A percentile compares a stretch with the other conserved stretches of the same genome.
These are phyloP conservation scores for Metopia argyrocephala DNA, from an alignment of 2,888 invertebrate genomes.

Conservation along the genomic window DNA sequence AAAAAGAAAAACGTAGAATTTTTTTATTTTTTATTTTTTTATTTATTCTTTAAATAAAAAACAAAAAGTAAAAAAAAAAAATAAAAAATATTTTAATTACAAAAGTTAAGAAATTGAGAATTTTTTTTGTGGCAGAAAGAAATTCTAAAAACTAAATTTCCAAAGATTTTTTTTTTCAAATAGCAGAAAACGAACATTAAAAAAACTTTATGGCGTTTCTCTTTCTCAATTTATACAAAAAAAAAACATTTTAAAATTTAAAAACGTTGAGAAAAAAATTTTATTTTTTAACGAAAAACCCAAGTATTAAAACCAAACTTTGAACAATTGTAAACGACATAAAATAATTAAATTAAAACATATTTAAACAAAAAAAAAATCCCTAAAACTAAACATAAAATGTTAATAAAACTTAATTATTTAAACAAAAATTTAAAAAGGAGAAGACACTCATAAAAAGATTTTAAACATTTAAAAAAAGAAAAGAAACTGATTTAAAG, in stretches of 20 bases:
- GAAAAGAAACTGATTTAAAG: constrained; percentile 51
- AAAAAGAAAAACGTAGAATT: background rate
- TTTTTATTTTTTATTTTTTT: too few relatives aligned
- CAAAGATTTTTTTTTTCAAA: background rate
- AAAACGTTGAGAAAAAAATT: constrained; percentile 47
- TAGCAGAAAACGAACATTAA: constrained; percentile 51
- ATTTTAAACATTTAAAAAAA: constrained; percentile 57
- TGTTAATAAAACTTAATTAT: constrained; percentile 56
- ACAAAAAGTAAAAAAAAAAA: constrained; percentile 6
- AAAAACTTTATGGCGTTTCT: constrained; percentile 56
- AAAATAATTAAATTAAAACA: constrained; percentile 43
- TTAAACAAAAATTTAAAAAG: constrained; percentile 28
- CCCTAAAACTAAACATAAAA: constrained; percentile 44
- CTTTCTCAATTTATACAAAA: constrained; percentile 26
- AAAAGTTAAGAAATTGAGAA: too few relatives aligned
- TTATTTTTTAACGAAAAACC: constrained; percentile 32
- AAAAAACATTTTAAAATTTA: constrained; percentile 22
- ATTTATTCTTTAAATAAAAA: constrained; percentile 23
- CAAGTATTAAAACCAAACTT: constrained; percentile 28
- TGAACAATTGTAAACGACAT: background rate
- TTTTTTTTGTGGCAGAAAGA: too few relatives aligned
- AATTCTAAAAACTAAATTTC: constrained; percentile 21
- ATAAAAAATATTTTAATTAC: constrained; percentile 20
- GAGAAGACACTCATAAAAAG: constrained; percentile 45
- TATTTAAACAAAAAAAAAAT: constrained; percentile 42